Conservation (phyloP, 2,888 invertebrate species). For the Neoscelio sp. region DNA sequence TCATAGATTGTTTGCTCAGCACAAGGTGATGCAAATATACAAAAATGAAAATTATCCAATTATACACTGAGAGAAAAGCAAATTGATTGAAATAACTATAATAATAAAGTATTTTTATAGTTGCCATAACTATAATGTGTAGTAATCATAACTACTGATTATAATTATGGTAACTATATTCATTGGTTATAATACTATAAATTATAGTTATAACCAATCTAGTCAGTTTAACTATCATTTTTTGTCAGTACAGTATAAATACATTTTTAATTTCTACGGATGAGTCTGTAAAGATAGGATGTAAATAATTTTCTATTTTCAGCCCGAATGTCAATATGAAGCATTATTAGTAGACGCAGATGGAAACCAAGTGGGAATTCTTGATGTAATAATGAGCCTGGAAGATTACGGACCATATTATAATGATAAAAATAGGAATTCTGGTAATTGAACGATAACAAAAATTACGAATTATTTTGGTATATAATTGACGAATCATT, state of each 20-base stretch:
- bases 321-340: constrained; percentile 75
- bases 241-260: too few species aligned
- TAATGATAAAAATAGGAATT: constrained; percentile 69
- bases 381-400: constrained; percentile 75
- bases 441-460: constrained; percentile 67
- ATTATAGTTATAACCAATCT: too few species aligned
- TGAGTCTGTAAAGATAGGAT: too few species aligned
- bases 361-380: constrained; percentile 73
- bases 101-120: constrained; percentile 15
- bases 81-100: too few species aligned
- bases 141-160: too few species aligned
- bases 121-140: too few species aligned
- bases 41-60: too few species aligned
- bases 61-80: too few species aligned
- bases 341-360: constrained; percentile 73
- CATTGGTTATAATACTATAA: too few species aligned
- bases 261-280: too few species aligned
- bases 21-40: constrained; percentile 71
- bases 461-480: background rate
- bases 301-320: constrained; percentile 42
- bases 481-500: constrained; percentile 2
- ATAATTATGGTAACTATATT: too few species aligned
- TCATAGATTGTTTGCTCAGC: constrained; percentile 73
- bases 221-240: too few species aligned
- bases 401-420: constrained; percentile 78